Evolutionary conservation across 2,888 invertebrate genomes (phyloP).

Genomic region (Eucera pruinosa): DNA sequence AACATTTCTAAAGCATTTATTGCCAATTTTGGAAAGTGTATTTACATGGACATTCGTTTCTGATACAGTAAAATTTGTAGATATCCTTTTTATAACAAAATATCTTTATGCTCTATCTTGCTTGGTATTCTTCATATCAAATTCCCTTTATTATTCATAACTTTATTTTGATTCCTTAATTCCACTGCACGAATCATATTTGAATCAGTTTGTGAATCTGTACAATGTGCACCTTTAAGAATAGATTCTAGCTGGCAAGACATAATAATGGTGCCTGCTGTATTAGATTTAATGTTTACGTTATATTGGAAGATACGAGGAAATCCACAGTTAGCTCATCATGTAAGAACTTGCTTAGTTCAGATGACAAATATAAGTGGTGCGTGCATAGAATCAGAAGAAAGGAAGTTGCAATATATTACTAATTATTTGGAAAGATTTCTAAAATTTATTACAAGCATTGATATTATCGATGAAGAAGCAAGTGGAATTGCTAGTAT

Average conservation of each 20-base stretch:
- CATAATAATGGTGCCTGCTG: slow-evolving; percentile 90
- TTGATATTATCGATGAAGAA: slow-evolving; percentile 88
- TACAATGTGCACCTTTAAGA: slow-evolving; percentile 86
- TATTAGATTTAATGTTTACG: slow-evolving; percentile 92
- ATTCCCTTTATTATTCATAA: slow-evolving; percentile 9
- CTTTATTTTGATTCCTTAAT: slow-evolving; percentile 71
- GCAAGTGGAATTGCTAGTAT: slow-evolving; percentile 89
- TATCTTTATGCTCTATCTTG: background rate
- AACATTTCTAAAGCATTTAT: slow-evolving; percentile 88
- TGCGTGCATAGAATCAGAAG: slow-evolving; percentile 85
- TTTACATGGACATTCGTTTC: slow-evolving; percentile 94
- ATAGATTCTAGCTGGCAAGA: slow-evolving; percentile 90
- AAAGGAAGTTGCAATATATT: slow-evolving; percentile 86
- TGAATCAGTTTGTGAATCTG: too few relatives aligned
- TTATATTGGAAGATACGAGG: slow-evolving; percentile 93
- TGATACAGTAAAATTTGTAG: slow-evolving; percentile 83
- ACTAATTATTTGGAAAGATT: slow-evolving; percentile 87
- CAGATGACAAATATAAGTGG: slow-evolving; percentile 91
- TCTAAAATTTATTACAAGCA: slow-evolving; percentile 87
- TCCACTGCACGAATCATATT: slow-evolving; percentile 87
- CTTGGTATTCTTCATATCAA: too few relatives aligned
- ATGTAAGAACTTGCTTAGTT: slow-evolving; percentile 92
- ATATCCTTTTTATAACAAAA: slow-evolving; percentile 84
- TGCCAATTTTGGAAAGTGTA: slow-evolving; percentile 92
- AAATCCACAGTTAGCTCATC: slow-evolving; percentile 90